Evolutionary conservation across 2,113 vertebrate genomes (phyloP), one percentile per base, ranked within the genome.

Genomic region (Blennius ocellaris): DNA sequence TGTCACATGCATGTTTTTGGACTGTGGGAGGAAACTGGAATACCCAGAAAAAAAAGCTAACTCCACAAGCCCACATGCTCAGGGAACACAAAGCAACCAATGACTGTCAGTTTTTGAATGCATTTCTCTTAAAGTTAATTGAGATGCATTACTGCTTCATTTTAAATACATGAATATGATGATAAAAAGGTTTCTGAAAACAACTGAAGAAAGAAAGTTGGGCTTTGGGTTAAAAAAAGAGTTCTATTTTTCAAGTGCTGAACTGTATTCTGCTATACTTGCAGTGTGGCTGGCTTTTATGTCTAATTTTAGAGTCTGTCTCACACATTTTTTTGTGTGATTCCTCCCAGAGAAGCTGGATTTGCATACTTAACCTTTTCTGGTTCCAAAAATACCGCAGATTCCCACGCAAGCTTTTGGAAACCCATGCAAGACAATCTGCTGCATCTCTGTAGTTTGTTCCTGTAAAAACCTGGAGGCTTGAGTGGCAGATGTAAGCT

Each of bases 321-420:
- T 17, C 12, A 48, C 60, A 30, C 61, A 38, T 41, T 8, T 45
- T 57, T 71, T 17, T n/a, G 12, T 67, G 43, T 73, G 12, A 41
- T 74, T 63, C 16, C 58, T 70, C 45, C 38, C 11, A 30, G n/a
- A 12, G 53, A 81, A 58, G 7, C 36, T 30, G 61, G 57, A 64
- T 66, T 52, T 52, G 41, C 59, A 48, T 57, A 74, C 56, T 51
- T 14, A 39, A 65, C 47, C 11, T 21, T 75, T 64, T 30, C 45
- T 10, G 30, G 40, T 51, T 63, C 10, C 39, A 53, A 43, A 37
- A 52, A 47, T 14, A 54, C 5, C 3, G 7, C 11, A 30, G 50
- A 73, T 53, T 59, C 6, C 58, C 36, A 44, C 58, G 40, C 36
- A 57, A 12, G 40, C 16, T 30, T 30, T 30, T 30, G 21, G 21